These are phyloP conservation scores for Sphinx pinastri DNA, from an alignment of 2,888 invertebrate genomes.

Conservation along the genomic window DNA sequence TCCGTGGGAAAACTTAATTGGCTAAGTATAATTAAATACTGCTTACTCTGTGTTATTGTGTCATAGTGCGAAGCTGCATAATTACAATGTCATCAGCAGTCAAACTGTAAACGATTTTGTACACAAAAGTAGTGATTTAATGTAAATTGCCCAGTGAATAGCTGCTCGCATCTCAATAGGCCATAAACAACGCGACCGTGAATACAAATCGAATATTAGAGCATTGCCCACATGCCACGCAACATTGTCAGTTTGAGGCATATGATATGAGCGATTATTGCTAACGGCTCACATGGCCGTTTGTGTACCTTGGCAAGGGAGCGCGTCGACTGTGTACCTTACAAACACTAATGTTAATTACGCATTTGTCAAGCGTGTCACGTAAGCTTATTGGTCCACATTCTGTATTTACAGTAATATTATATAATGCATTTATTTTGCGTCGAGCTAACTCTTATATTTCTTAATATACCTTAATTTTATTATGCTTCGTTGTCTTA, in stretches of 20 bases:
- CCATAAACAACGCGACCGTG: conserved; percentile 79
- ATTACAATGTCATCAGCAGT: conserved; percentile 59
- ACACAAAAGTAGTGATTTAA: conserved; percentile 72
- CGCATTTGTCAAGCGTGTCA: conserved; percentile 38
- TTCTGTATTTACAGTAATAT: conserved; percentile 9
- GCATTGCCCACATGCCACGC: conserved; percentile 59
- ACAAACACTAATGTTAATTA: conserved; percentile 48
- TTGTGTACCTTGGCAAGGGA: conserved; percentile 53
- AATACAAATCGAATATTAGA: conserved; percentile 82
- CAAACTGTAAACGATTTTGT: conserved; percentile 45
- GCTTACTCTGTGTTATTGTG: background rate
- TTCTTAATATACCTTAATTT: no score
- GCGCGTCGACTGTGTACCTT: conserved; percentile 37
- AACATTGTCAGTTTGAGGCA: conserved; percentile 64
- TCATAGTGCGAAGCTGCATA: conserved; percentile 42
- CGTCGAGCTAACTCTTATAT: no score
- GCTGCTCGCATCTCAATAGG: conserved; percentile 75
- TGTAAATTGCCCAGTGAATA: conserved; percentile 74
- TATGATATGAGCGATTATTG: conserved; percentile 59
- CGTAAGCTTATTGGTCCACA: conserved; percentile 22
- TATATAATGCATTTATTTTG: background rate
- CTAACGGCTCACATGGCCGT: conserved; percentile 50
- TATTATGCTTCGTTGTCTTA: no score
- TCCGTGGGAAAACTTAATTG: background rate
- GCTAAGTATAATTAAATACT: conserved; percentile 2